Evolutionary conservation across 2,797 vertebrate species (phyloP).

Genomic region (Chiropotes sagulatus): DNA sequence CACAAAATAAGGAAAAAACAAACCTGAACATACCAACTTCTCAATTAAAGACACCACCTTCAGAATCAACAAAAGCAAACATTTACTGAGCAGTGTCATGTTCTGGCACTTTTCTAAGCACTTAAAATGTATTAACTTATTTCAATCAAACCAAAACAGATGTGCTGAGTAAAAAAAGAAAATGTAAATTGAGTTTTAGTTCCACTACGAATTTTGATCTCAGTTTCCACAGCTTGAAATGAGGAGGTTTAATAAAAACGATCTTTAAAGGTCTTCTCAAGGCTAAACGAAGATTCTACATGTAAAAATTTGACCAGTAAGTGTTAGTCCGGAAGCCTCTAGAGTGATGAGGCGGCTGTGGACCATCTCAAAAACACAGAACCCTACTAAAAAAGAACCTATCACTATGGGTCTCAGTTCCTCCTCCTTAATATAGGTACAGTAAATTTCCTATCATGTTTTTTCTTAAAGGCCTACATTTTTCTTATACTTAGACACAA

Average conservation of each 20-base stretch:
- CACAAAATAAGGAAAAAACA: neutral
- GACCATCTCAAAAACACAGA: slow-evolving; percentile 6
- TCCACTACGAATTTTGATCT: neutral
- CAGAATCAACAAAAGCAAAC: neutral
- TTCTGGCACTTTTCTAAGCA: neutral
- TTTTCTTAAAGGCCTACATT: neutral
- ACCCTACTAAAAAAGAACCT: neutral
- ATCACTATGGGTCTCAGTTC: neutral
- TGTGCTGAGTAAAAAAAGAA: neutral
- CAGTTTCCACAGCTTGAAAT: neutral
- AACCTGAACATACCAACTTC: neutral
- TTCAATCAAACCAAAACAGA: slow-evolving; percentile 23
- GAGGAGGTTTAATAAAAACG: neutral
- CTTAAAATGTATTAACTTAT: neutral
- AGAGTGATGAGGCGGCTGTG: neutral
- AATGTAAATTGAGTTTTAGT: neutral
- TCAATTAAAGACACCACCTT: neutral
- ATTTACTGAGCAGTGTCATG: neutral
- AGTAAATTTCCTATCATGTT: neutral
- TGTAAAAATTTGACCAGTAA: neutral
- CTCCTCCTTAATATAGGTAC: neutral
- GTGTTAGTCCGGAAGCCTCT: neutral
- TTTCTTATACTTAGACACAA: neutral
- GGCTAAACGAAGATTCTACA: neutral
- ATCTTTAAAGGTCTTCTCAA: neutral